phyloP scores from a whole-genome alignment of 2,113 vertebrate species.

The Sebastes fasciatus region DNA sequence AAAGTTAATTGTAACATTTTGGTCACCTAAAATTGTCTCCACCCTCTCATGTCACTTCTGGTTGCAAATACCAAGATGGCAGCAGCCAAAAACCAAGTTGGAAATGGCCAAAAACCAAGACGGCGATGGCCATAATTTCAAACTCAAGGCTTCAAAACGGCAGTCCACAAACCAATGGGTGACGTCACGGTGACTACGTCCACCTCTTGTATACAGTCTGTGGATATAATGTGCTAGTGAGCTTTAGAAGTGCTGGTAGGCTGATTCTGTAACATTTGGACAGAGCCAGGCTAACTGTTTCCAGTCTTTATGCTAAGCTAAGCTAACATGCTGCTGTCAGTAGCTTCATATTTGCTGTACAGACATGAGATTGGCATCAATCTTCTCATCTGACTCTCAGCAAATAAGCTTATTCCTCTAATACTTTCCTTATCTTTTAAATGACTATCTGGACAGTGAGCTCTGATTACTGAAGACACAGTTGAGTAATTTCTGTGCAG shows the following conservation, averaged over 20 bases:
- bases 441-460: background rate
- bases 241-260: background rate
- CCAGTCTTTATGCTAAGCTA: background rate
- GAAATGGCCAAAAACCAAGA: too few relatives aligned
- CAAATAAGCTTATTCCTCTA: background rate
- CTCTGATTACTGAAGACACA: background rate
- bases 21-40: too few relatives aligned
- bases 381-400: background rate
- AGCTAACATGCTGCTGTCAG: background rate
- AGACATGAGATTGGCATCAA: background rate
- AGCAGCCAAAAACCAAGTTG: too few relatives aligned
- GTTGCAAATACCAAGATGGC: too few relatives aligned
- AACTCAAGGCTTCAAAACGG: too few relatives aligned
- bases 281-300: background rate
- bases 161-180: too few relatives aligned
- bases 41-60: too few relatives aligned
- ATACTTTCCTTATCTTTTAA: background rate
- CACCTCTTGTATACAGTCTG: too few relatives aligned
- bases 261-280: background rate
- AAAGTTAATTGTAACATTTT: too few relatives aligned
- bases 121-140: too few relatives aligned
- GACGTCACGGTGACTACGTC: too few relatives aligned
- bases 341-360: background rate
- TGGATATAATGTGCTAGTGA: background rate
- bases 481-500: constrained; percentile 4